Evolutionary conservation across 2,888 invertebrate species (phyloP).

Genomic region (Ariolimax columbianus): DNA sequence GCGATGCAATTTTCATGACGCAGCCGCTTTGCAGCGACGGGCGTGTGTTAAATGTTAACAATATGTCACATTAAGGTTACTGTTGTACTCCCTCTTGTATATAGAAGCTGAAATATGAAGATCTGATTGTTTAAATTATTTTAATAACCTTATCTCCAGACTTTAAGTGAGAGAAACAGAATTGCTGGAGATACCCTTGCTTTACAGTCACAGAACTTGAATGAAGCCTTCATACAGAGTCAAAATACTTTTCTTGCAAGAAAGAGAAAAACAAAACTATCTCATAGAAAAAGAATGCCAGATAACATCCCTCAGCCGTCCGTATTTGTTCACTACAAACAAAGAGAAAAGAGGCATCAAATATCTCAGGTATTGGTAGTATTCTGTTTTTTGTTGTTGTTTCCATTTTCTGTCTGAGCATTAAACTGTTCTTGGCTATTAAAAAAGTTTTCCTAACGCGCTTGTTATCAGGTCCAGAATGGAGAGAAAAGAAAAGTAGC

Average conservation of each 20-base stretch:
- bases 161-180: not conserved
- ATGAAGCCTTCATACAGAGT: constrained; percentile 15
- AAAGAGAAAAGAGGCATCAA: constrained; percentile 65
- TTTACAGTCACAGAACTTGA: not conserved
- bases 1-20: no score
- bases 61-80: no score
- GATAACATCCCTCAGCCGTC: constrained; percentile 41
- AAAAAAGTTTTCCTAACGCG: no score
- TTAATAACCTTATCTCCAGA: not conserved
- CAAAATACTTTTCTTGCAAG: not conserved
- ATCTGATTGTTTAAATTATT: no score
- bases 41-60: no score
- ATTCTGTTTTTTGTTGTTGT: not conserved
- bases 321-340: constrained; percentile 68
- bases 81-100: no score
- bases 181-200: not conserved
- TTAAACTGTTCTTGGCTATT: no score
- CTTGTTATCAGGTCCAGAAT: no score
- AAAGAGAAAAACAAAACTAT: not conserved
- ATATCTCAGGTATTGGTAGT: constrained; percentile 70
- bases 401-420: not conserved
- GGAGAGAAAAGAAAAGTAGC: no score
- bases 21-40: no score
- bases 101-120: no score
- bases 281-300: not conserved